Percentiles rank a stretch among this genome's conserved stretches.
These are phyloP conservation scores for Pseudeuparius sepicola DNA, from an alignment of 2,888 invertebrate species.

Conservation along the genomic window DNA sequence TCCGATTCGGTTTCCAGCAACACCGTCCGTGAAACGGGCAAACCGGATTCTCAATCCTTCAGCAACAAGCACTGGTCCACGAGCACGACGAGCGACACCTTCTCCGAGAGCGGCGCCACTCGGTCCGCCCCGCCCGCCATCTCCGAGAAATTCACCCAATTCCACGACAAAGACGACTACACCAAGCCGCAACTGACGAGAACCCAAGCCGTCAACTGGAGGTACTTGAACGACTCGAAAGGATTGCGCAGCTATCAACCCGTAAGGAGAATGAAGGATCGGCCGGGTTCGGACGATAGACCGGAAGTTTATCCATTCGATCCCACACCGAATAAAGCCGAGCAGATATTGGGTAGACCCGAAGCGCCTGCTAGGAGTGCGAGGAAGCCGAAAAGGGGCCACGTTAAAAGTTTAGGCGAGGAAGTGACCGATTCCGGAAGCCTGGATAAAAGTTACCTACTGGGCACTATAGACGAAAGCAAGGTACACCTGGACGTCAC, in stretches of 20 bases:
- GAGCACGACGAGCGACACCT: constrained; percentile 35
- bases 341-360: constrained; percentile 36
- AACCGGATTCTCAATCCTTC: constrained; percentile 19
- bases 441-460: constrained; percentile 30
- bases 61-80: constrained; percentile 35
- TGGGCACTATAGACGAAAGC: constrained; percentile 37
- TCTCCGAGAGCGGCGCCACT: constrained; percentile 32
- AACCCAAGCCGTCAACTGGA: constrained; percentile 27
- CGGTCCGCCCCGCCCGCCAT: constrained; percentile 35
- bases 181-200: constrained; percentile 26
- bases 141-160: constrained; percentile 23
- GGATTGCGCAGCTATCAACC: constrained; percentile 41
- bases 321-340: constrained; percentile 34
- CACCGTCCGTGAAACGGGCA: constrained; percentile 24
- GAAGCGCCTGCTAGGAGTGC: constrained; percentile 33
- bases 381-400: constrained; percentile 32
- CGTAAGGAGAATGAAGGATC: constrained; percentile 40
- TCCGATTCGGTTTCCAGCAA: constrained; percentile 36
- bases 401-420: constrained; percentile 40
- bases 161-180: constrained; percentile 16
- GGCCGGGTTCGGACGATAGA: constrained; percentile 24
- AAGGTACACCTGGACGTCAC: constrained; percentile 25
- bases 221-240: constrained; percentile 34
- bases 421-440: constrained; percentile 39
- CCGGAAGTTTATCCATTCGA: constrained; percentile 31